Percentiles rank a stretch among this genome's conserved stretches.
Evolutionary conservation across 1,140 invertebrate genomes (phyloP).

Genomic region (Contarinia nasturtii): DNA sequence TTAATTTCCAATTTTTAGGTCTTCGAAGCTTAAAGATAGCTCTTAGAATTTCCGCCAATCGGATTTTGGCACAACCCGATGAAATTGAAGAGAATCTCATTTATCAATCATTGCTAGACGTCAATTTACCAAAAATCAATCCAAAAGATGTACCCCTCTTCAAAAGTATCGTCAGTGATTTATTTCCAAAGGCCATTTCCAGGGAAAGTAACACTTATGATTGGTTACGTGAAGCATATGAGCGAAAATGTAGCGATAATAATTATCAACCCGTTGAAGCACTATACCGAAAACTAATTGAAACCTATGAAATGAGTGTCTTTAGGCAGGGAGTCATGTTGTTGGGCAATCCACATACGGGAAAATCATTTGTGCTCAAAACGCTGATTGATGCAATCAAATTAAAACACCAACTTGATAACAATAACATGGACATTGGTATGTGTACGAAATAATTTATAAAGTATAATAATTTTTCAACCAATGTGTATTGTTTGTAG

Average conservation of each 20-base stretch:
- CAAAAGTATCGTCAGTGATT: constrained; percentile 75
- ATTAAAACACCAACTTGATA: too few species aligned
- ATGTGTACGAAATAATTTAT: too few species aligned
- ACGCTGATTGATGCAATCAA: too few species aligned
- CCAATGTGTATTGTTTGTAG: too few species aligned
- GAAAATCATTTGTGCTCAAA: constrained; percentile 40
- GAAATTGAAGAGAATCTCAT: constrained; percentile 61
- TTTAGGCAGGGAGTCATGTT: constrained; percentile 74
- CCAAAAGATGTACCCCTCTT: constrained; percentile 77
- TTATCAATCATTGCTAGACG: constrained; percentile 71
- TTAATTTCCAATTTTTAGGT: constrained; percentile 15
- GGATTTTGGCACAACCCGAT: constrained; percentile 65
- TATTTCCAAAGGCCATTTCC: constrained; percentile 64
- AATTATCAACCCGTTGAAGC: constrained; percentile 53
- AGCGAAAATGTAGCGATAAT: constrained; percentile 25
- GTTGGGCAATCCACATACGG: constrained; percentile 54
- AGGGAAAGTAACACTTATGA: constrained; percentile 57
- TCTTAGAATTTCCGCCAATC: constrained; percentile 65
- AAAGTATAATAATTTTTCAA: too few species aligned
- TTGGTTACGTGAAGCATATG: constrained; percentile 27
- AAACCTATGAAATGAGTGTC: constrained; percentile 65
- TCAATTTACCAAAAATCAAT: constrained; percentile 86
- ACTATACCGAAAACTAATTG: constrained; percentile 53
- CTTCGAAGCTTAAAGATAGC: constrained; percentile 73
- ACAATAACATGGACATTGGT: not conserved